Evolutionary conservation across 2,888 invertebrate species (phyloP).

Genomic region (Hirtodrosophila alboralis): DNA sequence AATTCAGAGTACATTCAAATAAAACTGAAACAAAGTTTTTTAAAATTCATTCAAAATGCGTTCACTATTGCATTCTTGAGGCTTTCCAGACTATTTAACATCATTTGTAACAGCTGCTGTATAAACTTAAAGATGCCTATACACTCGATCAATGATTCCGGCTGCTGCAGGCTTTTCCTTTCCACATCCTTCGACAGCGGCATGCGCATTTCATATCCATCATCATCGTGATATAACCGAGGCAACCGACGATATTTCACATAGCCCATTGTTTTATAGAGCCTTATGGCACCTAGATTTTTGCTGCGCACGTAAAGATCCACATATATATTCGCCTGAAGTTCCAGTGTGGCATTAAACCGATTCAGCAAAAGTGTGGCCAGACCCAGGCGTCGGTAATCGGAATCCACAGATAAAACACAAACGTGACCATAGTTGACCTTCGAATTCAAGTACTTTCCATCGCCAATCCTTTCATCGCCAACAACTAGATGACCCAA

Average conservation of each 20-base stretch:
- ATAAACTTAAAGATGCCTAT: neutral
- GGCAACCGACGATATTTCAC: constrained; percentile 25
- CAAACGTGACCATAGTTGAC: constrained; percentile 46
- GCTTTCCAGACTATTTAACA: neutral
- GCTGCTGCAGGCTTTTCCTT: constrained; percentile 3
- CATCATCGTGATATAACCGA: constrained; percentile 37
- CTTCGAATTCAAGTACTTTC: neutral
- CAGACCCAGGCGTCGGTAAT: constrained; percentile 53
- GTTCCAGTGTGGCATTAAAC: constrained; percentile 27
- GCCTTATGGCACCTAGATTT: constrained; percentile 35
- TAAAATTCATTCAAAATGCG: neutral
- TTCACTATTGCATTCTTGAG: constrained; percentile 6
- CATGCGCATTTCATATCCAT: constrained; percentile 55
- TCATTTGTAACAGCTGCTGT: constrained; percentile 5
- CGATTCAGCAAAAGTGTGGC: constrained; percentile 25
- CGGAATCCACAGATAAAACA: constrained; percentile 26
- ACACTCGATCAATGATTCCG: neutral
- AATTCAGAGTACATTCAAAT: too few relatives aligned
- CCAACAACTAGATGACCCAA: constrained; percentile 14
- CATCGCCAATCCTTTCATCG: neutral
- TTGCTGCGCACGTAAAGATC: constrained; percentile 48
- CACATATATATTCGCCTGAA: constrained; percentile 31
- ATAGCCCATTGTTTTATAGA: constrained; percentile 49
- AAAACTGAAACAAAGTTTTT: too few relatives aligned
- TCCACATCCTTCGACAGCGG: constrained; percentile 37